Percentiles rank a stretch among this genome's conserved stretches.
Evolutionary conservation across 37 sponge, comb jelly and placozoan species (phyloP).

Genomic region (Mnemiopsis leidyi): DNA sequence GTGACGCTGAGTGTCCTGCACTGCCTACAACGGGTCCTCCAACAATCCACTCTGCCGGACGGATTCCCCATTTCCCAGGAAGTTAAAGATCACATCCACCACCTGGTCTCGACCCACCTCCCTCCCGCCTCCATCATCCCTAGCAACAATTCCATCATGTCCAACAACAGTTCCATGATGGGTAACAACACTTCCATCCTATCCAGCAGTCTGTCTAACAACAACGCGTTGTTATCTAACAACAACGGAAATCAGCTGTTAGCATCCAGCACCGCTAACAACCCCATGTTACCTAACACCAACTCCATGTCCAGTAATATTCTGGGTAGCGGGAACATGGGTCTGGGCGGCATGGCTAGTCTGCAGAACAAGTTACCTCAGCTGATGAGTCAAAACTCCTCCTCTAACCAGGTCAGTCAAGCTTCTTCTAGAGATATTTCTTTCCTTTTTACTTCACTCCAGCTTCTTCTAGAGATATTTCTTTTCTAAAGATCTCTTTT

Average conservation of each 20-base stretch:
- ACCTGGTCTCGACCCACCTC: conserved; percentile 13
- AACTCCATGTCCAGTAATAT: neutral
- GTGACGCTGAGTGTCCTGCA: conserved; percentile 38
- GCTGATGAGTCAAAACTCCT: neutral
- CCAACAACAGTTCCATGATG: conserved; percentile 1
- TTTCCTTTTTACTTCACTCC: neutral
- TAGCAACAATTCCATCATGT: neutral
- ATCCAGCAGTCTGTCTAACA: neutral
- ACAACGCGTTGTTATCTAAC: neutral
- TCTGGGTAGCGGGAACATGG: neutral
- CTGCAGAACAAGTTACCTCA: neutral
- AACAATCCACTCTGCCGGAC: neutral
- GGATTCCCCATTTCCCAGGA: conserved; percentile 33
- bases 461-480: neutral
- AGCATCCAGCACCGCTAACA: neutral
- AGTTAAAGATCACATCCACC: conserved; percentile 61
- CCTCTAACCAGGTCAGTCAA: neutral
- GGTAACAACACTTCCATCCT: neutral
- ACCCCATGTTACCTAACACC: neutral
- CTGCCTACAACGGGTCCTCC: conserved; percentile 32
- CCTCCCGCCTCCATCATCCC: neutral
- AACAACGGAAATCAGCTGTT: neutral
- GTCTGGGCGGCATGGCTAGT: conserved; percentile 17
- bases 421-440: neutral
- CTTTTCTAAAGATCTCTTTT: neutral